These are phyloP conservation scores for Danio rerio DNA, from an alignment of 2,113 vertebrate genomes.

Conservation along the genomic window GRCz12tu NC_133198.1:36823001-36823500, in stretches of 20 bases:
- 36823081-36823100: too few species aligned
- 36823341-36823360: constrained; percentile 83
- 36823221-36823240: too few species aligned
- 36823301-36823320: constrained; percentile 83
- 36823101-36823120: too few species aligned
- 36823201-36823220: too few species aligned
- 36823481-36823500: constrained; percentile 3
- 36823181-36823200: too few species aligned
- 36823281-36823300: constrained; percentile 79
- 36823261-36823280: constrained; percentile 48
- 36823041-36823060: too few species aligned
- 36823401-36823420: constrained; percentile 77
- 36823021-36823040: too few species aligned
- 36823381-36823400: constrained; percentile 81
- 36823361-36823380: constrained; percentile 80
- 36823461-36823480: constrained; percentile 2
- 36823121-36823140: too few species aligned
- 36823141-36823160: too few species aligned
- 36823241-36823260: background rate
- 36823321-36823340: constrained; percentile 78
- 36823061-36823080: too few species aligned
- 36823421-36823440: constrained; percentile 58
- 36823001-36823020: too few species aligned
- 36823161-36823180: too few species aligned
- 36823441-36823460: constrained; percentile 21